Evolutionary conservation across 2,888 invertebrate genomes (phyloP), one percentile per base, ranked within the genome.

Genomic region (Ophioninae sp.): DNA sequence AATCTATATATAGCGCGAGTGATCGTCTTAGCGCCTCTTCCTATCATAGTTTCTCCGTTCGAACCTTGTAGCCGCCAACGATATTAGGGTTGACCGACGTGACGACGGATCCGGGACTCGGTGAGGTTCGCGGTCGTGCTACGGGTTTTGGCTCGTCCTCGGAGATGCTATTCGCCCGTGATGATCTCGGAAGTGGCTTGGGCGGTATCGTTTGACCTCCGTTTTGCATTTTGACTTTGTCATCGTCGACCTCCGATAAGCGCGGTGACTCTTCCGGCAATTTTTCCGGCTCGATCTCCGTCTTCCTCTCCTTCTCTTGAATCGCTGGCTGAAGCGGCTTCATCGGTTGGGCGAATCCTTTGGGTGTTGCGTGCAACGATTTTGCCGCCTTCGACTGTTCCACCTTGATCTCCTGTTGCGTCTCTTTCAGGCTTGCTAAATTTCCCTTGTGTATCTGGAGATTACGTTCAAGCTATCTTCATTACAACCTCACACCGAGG

Each of bases 171-270:
- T 95, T 95, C 63, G 95, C 94, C 88, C 96, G 94, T 65, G 95
- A 97, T 0, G 96, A 96, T 88, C 97, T 94, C 0, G 97, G 97
- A 93, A 97, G 93, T 17, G 97, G 97, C 91, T 97, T 97, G 0
- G 97, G 97, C 1, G 96, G 95, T 68, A 95, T 94, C 0, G 93
- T 90, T 6, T 93, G 93, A 0, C 90, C 89, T 0, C 92, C 92
- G 84, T 93, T 93, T 79, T 93, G 92, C 79, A 91, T 89, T 79
- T 92, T 92, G 5, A 75, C 86, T 76, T 90, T 91, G 2, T 93
- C 92, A 9, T 92, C 91, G 64, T 92, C 88, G 5, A 79, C 76
- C 20, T 91, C 90, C 5, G 84, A 41, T n/a, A 58, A 79, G 6
- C 79, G 73, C 82, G 88, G 23, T 10, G 85, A 75, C 5, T 91